These are phyloP conservation scores for Falco cherrug DNA, from an alignment of 2,797 vertebrate genomes.

Conservation along the genomic window DNA sequence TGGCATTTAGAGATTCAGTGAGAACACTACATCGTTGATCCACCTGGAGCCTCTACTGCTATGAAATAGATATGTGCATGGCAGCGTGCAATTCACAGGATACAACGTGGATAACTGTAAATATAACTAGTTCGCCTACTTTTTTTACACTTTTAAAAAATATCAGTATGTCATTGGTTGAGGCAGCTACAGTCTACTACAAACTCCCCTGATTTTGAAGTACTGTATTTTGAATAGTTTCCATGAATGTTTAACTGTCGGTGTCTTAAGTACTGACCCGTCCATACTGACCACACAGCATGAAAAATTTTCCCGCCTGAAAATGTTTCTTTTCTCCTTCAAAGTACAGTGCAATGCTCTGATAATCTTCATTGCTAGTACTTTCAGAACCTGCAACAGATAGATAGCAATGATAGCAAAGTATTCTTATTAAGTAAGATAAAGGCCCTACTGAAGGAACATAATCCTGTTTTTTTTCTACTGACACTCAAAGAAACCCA, in stretches of 20 bases:
- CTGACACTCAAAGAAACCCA: not conserved
- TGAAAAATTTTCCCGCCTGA: slow-evolving; percentile 94
- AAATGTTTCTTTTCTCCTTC: slow-evolving; percentile 96
- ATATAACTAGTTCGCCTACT: not conserved
- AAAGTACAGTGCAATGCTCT: slow-evolving; percentile 97
- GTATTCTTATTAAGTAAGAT: not conserved
- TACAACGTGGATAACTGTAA: not conserved
- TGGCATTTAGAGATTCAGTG: not conserved
- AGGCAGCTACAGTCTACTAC: not conserved
- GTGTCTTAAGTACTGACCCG: slow-evolving; percentile 80
- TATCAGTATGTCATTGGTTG: not conserved
- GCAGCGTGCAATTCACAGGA: not conserved
- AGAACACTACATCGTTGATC: not conserved
- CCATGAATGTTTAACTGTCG: not conserved
- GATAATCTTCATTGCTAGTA: slow-evolving; percentile 91
- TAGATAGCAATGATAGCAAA: not conserved
- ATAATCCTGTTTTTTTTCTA: not conserved
- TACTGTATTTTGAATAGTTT: not conserved
- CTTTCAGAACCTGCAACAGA: slow-evolving; percentile 83
- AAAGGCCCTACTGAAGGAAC: not conserved
- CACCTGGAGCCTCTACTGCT: not conserved
- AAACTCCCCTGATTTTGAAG: not conserved
- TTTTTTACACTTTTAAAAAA: not conserved
- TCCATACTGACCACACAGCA: slow-evolving; percentile 92
- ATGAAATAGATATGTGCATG: not conserved